Percentiles rank a stretch among this genome's conserved stretches.
Conservation (phyloP, 2,113 vertebrate species). For the Myrmecobius fasciatus region DNA sequence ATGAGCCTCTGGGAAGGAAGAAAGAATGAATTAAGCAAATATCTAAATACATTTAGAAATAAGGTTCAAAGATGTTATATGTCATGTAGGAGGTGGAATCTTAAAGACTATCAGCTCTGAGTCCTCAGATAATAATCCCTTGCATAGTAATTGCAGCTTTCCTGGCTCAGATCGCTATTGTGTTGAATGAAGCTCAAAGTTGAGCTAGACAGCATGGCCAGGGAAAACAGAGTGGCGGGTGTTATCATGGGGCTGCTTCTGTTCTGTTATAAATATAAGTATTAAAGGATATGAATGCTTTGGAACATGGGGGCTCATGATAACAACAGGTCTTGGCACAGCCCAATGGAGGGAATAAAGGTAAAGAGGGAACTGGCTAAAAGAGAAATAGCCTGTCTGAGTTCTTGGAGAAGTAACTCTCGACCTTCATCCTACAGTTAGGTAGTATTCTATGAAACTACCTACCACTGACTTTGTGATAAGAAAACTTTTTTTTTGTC, state of each 20-base stretch:
- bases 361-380: constrained; percentile 25
- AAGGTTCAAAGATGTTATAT: neutral
- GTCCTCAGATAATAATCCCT: constrained; percentile 47
- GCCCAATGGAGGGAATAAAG: constrained; percentile 8
- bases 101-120: constrained; percentile 25
- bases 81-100: neutral
- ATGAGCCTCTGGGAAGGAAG: neutral
- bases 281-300: neutral
- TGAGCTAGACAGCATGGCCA: constrained; percentile 28
- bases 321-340: constrained; percentile 26
- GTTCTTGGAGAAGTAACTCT: constrained; percentile 48
- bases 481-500: neutral
- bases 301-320: constrained; percentile 16
- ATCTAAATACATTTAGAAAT: neutral
- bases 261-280: constrained; percentile 35
- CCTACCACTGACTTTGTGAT: constrained; percentile 63
- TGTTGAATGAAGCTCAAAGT: constrained; percentile 61
- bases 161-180: constrained; percentile 48
- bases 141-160: constrained; percentile 53
- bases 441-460: constrained; percentile 51
- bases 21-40: neutral
- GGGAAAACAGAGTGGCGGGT: constrained; percentile 26
- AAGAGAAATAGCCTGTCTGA: constrained; percentile 29
- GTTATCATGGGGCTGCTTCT: constrained; percentile 15
- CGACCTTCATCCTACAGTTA: constrained; percentile 45